Base-by-base conservation (phyloP, 2,797 vertebrate species). In the Eremophila alpestris region DNA sequence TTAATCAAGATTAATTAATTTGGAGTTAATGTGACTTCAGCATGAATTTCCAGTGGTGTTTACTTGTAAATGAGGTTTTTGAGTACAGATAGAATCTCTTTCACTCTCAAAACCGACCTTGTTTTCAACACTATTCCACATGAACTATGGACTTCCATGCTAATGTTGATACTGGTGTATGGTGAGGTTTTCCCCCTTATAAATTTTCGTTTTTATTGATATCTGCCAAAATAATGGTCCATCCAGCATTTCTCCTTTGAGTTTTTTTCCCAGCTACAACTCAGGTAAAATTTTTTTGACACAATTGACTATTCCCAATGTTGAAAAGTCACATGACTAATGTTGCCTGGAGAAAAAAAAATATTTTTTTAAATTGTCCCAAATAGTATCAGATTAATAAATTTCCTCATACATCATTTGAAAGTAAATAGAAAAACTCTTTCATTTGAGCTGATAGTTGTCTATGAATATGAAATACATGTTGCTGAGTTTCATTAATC, bases 1-100 rank as follows among this genome's bases (percentile, higher is more conserved):
- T 96, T 96, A 97, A 97, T 96, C 63, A 83, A 62, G 89, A 93
- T 63, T 16, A 94, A 95, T 95, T 95, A 95, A 95, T 95, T 65
- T 91, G 40, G 36, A 94, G 83, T 91, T 87, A 90, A 92, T 86
- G 51, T 24, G 86, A 69, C 79, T 94, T 69, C 83, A 95, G n/a
- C 89, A 86, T 54, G 54, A 69, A 93, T 92, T 94, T 26, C 29
- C 48, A 58, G 23, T 40, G 30, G 27, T 95, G 91, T 80, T 51
- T 75, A 36, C 23, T 68, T 89, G 38, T 58, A 93, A 93, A 94
- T 86, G 83, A 27, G 83, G 21, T 13, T 87, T 92, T 95, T 94
- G 51, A 88, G 88, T 43, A 41, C 83, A 45, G 29, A 62, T 21
- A 68, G 21, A 62, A 24, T 43, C 41, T 90, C 68, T 36, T 54